Evolutionary conservation across 1,140 invertebrate species (phyloP).

Genomic region (Dreissena polymorpha): DNA sequence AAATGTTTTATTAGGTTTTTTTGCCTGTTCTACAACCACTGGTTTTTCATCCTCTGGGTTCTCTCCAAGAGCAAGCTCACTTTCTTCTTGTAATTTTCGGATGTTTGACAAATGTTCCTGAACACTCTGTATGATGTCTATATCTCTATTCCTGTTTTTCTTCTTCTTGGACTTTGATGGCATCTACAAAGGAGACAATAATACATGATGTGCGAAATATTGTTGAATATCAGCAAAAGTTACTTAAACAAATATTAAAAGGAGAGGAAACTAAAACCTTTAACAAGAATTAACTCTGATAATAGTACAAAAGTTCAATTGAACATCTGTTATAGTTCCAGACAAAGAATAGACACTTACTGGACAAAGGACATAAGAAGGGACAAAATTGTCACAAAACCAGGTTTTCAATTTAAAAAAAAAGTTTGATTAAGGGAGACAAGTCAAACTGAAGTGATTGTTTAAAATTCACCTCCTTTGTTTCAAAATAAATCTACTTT

Average conservation of each 20-base stretch:
- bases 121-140: constrained; percentile 46
- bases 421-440: too few species aligned
- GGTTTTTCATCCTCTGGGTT: constrained; percentile 35
- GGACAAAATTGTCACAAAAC: too few species aligned
- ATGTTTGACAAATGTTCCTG: constrained; percentile 46
- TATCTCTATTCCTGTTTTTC: constrained; percentile 42
- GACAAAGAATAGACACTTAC: too few species aligned
- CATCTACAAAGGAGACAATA: not conserved
- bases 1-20: not conserved
- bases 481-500: too few species aligned
- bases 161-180: constrained; percentile 50
- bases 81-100: constrained; percentile 20
- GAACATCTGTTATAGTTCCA: not conserved
- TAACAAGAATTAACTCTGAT: not conserved
- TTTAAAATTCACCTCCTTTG: too few species aligned
- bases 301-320: not conserved
- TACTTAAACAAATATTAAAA: not conserved
- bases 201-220: not conserved
- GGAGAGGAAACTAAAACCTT: not conserved
- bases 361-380: too few species aligned
- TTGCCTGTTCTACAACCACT: not conserved
- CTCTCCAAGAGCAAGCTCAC: constrained; percentile 20
- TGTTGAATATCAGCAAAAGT: not conserved
- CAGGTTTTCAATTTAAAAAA: too few species aligned
- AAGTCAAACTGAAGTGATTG: too few species aligned